phyloP scores from a whole-genome alignment of 2,888 invertebrate species.

The Philopedon plagiatum region DNA sequence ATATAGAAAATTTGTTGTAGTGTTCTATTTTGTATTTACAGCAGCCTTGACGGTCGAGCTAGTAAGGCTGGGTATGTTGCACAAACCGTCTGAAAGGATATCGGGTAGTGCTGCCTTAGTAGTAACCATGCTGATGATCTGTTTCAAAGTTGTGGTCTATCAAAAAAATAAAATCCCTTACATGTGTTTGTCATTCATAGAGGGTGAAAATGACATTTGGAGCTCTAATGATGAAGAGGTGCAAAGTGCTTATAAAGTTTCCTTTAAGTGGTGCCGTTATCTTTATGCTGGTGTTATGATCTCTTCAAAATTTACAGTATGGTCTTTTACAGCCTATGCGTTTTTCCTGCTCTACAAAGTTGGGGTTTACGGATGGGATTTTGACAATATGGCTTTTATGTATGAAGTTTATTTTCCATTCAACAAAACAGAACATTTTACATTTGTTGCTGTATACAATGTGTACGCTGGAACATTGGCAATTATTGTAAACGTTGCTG shows the following conservation, averaged over 20 bases:
- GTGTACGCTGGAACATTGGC: slow-evolving; percentile 3
- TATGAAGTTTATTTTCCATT: slow-evolving; percentile 17
- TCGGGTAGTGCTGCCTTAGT: background rate
- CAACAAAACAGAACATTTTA: background rate
- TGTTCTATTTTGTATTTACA: background rate
- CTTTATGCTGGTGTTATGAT: background rate
- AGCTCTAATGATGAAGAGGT: background rate
- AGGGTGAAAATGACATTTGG: background rate
- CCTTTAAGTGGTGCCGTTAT: background rate
- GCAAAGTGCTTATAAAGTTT: background rate
- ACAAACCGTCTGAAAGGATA: background rate
- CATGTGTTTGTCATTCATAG: background rate
- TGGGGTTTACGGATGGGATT: background rate
- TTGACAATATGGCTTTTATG: slow-evolving; percentile 8
- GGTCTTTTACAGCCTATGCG: background rate
- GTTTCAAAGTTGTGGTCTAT: background rate
- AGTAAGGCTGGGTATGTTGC: background rate
- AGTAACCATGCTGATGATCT: background rate
- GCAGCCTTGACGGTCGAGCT: background rate
- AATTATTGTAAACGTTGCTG: background rate
- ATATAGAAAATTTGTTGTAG: background rate
- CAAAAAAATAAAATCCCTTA: slow-evolving; percentile 8
- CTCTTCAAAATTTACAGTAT: background rate
- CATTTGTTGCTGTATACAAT: slow-evolving; percentile 2
- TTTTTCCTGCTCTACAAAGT: background rate